Conservation (phyloP, 2,888 invertebrate species). For the Piscicola geometra region DNA sequence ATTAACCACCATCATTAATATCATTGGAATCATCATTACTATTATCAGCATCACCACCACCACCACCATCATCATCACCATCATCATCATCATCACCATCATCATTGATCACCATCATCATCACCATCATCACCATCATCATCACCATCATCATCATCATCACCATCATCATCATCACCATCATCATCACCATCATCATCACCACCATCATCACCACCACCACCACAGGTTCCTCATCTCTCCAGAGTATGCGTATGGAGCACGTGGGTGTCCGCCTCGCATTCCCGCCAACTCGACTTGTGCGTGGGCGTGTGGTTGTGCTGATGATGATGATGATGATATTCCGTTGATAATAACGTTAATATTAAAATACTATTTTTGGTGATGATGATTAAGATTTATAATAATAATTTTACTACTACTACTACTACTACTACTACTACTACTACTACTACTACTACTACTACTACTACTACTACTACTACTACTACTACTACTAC, state of each 20-base stretch:
- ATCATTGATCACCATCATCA: no score
- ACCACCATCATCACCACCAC: neutral
- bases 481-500: constrained; percentile 8
- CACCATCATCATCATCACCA: constrained; percentile 45
- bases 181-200: constrained; percentile 13
- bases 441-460: constrained; percentile 19
- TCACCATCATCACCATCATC: no score
- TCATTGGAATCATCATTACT: no score
- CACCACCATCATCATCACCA: no score
- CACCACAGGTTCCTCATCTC: constrained; percentile 65
- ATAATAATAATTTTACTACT: neutral
- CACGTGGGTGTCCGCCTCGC: constrained; percentile 71
- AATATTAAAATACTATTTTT: neutral
- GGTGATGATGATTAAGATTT: neutral
- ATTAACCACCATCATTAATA: no score
- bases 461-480: constrained; percentile 14
- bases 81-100: no score
- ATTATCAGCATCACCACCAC: no score
- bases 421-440: constrained; percentile 21
- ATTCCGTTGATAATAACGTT: neutral
- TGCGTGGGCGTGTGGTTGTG: neutral
- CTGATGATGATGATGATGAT: neutral
- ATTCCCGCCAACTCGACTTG: constrained; percentile 62
- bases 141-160: constrained; percentile 51
- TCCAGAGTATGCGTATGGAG: constrained; percentile 70